These are phyloP conservation scores for Salminus brasiliensis DNA, from an alignment of 2,113 vertebrate species.

Conservation along the genomic window DNA sequence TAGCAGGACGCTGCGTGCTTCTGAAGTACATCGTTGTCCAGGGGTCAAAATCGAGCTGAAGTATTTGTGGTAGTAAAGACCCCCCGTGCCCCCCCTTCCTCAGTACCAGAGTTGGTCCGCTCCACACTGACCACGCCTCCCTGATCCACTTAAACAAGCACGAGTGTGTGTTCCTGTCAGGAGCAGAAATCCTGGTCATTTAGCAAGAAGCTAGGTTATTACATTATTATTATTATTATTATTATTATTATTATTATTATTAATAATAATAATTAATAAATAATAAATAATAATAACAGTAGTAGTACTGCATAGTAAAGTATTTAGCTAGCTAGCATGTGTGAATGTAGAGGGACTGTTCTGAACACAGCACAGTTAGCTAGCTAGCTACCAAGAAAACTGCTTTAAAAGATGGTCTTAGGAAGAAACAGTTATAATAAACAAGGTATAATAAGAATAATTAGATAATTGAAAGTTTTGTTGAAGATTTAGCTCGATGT, in stretches of 20 bases:
- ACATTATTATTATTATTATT: background rate
- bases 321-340: too few species aligned
- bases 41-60: slow-evolving; percentile 47
- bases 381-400: too few species aligned
- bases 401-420: too few species aligned
- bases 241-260: background rate
- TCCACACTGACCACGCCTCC: slow-evolving; percentile 61
- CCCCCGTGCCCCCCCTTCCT: slow-evolving; percentile 30
- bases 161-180: too few species aligned
- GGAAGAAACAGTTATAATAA: too few species aligned
- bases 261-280: background rate
- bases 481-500: too few species aligned
- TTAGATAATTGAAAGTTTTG: too few species aligned
- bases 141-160: slow-evolving; percentile 17
- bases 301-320: background rate
- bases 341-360: too few species aligned
- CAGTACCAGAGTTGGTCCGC: slow-evolving; percentile 43
- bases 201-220: background rate
- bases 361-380: too few species aligned
- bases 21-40: slow-evolving; percentile 62
- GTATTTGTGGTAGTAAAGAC: slow-evolving; percentile 60
- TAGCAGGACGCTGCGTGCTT: slow-evolving; percentile 66
- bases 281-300: background rate
- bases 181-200: background rate
- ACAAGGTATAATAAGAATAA: too few species aligned